These are phyloP conservation scores for Gallinago solitaria DNA, from an alignment of 2,797 vertebrate genomes.

Conservation along the genomic window DNA sequence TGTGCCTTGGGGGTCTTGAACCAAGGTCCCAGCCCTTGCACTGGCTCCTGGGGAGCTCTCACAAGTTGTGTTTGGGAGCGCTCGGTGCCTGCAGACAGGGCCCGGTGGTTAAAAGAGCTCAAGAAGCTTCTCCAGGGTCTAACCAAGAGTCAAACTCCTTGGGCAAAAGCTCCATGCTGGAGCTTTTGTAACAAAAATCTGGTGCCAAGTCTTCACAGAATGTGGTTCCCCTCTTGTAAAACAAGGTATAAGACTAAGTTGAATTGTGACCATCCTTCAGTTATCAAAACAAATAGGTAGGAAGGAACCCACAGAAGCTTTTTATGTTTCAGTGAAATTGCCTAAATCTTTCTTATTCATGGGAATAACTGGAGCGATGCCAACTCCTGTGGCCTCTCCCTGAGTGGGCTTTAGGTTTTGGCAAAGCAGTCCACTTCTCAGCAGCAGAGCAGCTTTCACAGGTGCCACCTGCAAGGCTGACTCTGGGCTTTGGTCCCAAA, in stretches of 20 bases:
- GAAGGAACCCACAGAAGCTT: neutral
- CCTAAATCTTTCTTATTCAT: neutral
- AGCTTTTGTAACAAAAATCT: neutral
- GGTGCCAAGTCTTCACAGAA: neutral
- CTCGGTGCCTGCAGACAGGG: rapidly evolving
- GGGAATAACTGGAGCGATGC: neutral
- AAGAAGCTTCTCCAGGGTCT: neutral
- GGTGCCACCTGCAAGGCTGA: neutral
- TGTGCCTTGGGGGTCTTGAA: neutral
- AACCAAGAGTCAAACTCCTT: neutral
- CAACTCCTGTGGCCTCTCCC: neutral
- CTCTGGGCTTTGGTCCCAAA: neutral
- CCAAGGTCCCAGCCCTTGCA: neutral
- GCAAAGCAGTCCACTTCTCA: neutral
- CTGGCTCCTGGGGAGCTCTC: neutral
- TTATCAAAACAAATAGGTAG: neutral
- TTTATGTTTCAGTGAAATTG: neutral
- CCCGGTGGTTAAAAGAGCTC: neutral
- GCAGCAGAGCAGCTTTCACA: neutral
- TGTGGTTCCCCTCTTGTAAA: neutral
- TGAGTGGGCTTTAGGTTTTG: neutral
- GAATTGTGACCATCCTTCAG: neutral
- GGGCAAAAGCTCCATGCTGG: neutral
- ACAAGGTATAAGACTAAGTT: neutral
- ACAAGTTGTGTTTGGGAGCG: rapidly evolving